Evolutionary conservation across 2,113 vertebrate species (phyloP).

Genomic region (Litocranius walleri): DNA sequence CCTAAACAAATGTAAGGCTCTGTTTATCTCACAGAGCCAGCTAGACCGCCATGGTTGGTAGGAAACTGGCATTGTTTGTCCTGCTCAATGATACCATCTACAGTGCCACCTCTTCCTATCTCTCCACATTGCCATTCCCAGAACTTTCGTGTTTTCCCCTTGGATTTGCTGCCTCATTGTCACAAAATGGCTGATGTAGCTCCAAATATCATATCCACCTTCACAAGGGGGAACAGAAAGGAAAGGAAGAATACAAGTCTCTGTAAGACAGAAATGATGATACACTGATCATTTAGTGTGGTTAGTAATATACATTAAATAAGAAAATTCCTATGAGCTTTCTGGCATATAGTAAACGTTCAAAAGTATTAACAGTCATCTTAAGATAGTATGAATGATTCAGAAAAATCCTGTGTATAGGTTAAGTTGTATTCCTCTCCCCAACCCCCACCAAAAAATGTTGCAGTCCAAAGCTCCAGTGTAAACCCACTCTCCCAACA

Average conservation of each 20-base stretch:
- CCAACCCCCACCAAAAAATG: not conserved
- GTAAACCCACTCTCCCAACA: not conserved
- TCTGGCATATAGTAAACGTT: not conserved
- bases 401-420: not conserved
- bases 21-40: not conserved
- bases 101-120: not conserved
- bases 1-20: not conserved
- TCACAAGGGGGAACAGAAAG: not conserved
- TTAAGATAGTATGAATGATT: not conserved
- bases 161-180: not conserved
- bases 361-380: not conserved
- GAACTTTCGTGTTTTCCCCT: not conserved
- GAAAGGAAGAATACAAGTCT: not conserved
- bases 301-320: not conserved
- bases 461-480: too few relatives aligned
- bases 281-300: not conserved
- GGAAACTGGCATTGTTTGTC: not conserved
- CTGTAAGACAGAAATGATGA: not conserved
- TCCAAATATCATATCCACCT: not conserved
- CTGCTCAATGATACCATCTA: not conserved
- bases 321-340: not conserved
- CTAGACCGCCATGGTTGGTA: not conserved
- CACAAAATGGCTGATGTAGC: not conserved
- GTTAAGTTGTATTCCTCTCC: not conserved
- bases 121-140: not conserved